phyloP scores from a whole-genome alignment of 2,888 invertebrate genomes.

The Pollenia griseotomentosa region DNA sequence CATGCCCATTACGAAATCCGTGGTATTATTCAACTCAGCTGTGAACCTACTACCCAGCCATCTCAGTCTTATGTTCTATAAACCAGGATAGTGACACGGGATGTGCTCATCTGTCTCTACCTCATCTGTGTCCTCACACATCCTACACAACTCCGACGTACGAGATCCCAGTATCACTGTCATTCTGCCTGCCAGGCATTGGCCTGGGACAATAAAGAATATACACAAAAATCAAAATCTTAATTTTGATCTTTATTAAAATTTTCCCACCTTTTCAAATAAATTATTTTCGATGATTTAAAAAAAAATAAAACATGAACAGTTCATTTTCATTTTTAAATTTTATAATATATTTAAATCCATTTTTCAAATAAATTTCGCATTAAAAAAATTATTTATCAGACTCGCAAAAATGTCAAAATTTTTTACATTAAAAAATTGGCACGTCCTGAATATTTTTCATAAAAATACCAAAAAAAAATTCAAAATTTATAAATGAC shows the following conservation, averaged over 20 bases:
- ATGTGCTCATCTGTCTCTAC: too few relatives aligned
- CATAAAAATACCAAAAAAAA: slow-evolving; percentile 49
- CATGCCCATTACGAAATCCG: too few relatives aligned
- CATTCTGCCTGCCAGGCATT: too few relatives aligned
- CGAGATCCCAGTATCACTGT: too few relatives aligned
- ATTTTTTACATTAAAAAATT: slow-evolving; percentile 60
- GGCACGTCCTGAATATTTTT: slow-evolving; percentile 70
- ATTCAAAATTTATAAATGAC: slow-evolving; percentile 10
- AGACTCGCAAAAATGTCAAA: slow-evolving; percentile 47
- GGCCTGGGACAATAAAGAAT: too few relatives aligned
- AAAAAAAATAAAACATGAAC: slow-evolving; percentile 6
- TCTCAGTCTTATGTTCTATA: too few relatives aligned
- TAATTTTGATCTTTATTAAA: background rate
- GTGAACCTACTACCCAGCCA: too few relatives aligned
- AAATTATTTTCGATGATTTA: background rate
- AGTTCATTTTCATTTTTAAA: slow-evolving; percentile 16
- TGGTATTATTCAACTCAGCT: too few relatives aligned
- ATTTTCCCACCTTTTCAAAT: background rate
- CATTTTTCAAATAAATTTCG: slow-evolving; percentile 55
- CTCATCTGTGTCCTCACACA: too few relatives aligned
- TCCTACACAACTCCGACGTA: too few relatives aligned
- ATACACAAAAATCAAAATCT: too few relatives aligned
- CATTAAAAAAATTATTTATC: slow-evolving; percentile 37
- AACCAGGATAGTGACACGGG: too few relatives aligned
- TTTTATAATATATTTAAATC: slow-evolving; percentile 33